A percentile compares a stretch with the other conserved stretches of the same genome.
These are phyloP conservation scores for Nymphalis c-album DNA, from an alignment of 2,888 invertebrate genomes.

Conservation along the genomic window DNA sequence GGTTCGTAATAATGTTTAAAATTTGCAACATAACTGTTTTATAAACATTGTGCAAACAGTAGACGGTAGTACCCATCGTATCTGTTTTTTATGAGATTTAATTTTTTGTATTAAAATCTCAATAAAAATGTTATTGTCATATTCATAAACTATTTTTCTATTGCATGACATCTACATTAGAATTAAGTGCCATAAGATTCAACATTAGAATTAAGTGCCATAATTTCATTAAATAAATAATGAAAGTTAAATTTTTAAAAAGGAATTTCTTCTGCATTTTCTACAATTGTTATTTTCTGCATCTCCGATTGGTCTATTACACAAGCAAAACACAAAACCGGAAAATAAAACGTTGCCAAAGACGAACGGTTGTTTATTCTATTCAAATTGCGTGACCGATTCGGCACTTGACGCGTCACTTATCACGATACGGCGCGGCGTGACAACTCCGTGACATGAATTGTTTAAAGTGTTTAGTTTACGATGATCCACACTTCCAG, in stretches of 20 bases:
- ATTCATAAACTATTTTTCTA: background rate
- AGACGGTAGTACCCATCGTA: background rate
- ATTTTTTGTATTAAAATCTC: background rate
- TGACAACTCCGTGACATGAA: conserved; percentile 46
- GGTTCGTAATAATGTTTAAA: conserved; percentile 20
- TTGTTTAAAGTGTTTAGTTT: conserved; percentile 36
- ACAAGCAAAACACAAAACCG: conserved; percentile 14
- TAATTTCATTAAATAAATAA: background rate
- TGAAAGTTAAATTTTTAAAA: background rate
- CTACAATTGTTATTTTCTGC: background rate
- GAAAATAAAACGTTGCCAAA: conserved; percentile 23
- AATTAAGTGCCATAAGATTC: background rate
- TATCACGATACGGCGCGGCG: conserved; percentile 45
- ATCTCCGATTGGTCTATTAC: background rate
- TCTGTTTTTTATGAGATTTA: background rate
- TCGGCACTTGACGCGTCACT: conserved; percentile 49
- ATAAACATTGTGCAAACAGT: background rate
- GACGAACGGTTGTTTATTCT: conserved; percentile 45
- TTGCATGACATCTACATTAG: background rate
- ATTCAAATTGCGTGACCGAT: conserved; percentile 52
- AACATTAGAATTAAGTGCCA: background rate
- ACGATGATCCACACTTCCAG: conserved; percentile 18
- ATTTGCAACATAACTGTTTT: conserved; percentile 8
- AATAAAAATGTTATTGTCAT: background rate
- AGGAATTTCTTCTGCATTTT: background rate